Percentiles rank a stretch among this genome's conserved stretches.
These are phyloP conservation scores for Netelia melanura DNA, from an alignment of 2,888 invertebrate species.

Conservation along the genomic window DNA sequence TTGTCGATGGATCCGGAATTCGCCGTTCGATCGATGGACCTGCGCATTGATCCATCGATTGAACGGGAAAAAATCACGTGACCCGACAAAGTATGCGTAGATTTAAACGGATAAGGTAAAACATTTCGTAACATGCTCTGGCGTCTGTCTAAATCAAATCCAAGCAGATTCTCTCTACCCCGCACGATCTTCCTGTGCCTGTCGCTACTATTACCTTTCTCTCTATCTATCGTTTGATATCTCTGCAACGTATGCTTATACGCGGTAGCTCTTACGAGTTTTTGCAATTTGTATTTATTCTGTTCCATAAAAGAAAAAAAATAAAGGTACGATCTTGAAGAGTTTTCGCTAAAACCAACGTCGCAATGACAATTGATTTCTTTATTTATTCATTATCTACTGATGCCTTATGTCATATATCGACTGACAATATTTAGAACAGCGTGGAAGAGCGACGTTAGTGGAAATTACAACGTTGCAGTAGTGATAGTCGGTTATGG, in stretches of 20 bases:
- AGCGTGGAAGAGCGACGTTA: background rate
- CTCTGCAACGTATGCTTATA: no score
- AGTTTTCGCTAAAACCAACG: background rate
- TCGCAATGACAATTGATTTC: background rate
- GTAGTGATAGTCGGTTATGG: background rate
- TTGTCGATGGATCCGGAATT: no score
- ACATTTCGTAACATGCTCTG: constrained; percentile 73
- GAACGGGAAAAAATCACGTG: no score
- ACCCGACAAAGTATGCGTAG: no score
- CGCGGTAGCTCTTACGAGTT: background rate
- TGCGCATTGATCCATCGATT: no score
- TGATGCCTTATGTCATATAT: background rate
- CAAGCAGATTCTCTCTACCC: constrained; percentile 20
- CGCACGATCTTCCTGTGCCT: constrained; percentile 3
- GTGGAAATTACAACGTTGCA: background rate
- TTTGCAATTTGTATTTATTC: constrained; percentile 49
- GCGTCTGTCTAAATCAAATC: constrained; percentile 79
- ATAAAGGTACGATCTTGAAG: no score
- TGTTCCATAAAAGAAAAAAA: constrained; percentile 55
- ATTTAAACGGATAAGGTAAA: no score
- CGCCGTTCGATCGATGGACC: no score
- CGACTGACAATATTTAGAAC: background rate
- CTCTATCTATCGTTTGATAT: background rate
- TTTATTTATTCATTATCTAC: background rate
- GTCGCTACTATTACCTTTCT: background rate